Conservation (phyloP, 2,888 invertebrate species). For the Electrophaes corylata region DNA sequence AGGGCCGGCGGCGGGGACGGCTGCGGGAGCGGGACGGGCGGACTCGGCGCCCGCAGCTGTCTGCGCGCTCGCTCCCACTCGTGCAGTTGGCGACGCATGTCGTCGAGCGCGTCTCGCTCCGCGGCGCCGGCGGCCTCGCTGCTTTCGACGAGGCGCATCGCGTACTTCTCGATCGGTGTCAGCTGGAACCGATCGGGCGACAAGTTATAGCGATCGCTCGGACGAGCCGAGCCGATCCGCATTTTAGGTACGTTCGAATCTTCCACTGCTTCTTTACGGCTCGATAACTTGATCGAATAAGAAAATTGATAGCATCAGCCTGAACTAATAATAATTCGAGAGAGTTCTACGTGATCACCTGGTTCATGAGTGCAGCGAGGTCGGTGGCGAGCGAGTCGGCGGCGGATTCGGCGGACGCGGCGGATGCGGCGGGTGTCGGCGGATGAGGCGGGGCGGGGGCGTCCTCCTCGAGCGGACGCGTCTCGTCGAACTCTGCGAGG, state of each 20-base stretch:
- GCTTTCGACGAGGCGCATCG: constrained; percentile 95
- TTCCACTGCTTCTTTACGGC: too few species aligned
- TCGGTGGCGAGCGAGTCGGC: constrained; percentile 46
- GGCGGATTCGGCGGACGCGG: too few species aligned
- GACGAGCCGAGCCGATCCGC: too few species aligned
- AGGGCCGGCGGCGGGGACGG: constrained; percentile 32
- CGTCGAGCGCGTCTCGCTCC: constrained; percentile 95
- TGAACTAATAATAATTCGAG: background rate
- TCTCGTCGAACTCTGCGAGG: constrained; percentile 98
- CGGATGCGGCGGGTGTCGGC: constrained; percentile 36
- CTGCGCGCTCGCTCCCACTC: constrained; percentile 87
- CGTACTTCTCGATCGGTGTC: constrained; percentile 97
- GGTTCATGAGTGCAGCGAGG: constrained; percentile 63
- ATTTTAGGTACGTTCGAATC: too few species aligned
- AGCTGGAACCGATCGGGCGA: constrained; percentile 84
- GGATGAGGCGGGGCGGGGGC: constrained; percentile 68
- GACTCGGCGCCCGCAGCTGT: constrained; percentile 71
- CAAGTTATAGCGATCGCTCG: background rate
- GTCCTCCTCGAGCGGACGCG: constrained; percentile 90
- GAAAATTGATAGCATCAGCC: too few species aligned
- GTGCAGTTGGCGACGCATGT: constrained; percentile 90
- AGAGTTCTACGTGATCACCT: constrained; percentile 46
- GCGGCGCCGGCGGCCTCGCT: constrained; percentile 92
- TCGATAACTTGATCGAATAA: too few species aligned
- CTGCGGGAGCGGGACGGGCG: constrained; percentile 74